phyloP scores from a whole-genome alignment of 2,888 invertebrate genomes.

The Calameuta idolon region DNA sequence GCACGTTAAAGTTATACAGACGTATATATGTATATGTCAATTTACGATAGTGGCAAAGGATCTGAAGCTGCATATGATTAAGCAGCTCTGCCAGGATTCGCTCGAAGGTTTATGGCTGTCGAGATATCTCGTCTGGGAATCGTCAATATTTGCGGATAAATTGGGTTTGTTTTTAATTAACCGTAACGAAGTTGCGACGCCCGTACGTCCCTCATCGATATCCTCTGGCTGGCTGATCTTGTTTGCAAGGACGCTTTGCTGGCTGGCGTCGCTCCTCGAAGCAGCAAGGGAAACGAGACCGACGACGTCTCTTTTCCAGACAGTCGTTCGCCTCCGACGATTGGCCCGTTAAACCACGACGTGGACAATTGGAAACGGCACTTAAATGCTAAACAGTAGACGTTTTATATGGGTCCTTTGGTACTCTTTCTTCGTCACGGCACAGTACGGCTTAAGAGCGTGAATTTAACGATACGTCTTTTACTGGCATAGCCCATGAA shows the following conservation, averaged over 20 bases:
- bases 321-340: neutral
- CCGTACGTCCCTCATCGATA: neutral
- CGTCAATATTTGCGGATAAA: neutral
- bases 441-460: constrained; percentile 26
- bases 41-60: neutral
- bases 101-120: neutral
- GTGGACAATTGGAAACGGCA: constrained; percentile 20
- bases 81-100: neutral
- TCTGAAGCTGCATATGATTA: neutral
- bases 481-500: constrained; percentile 16
- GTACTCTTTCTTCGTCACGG: constrained; percentile 13
- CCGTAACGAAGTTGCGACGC: neutral
- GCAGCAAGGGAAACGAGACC: neutral
- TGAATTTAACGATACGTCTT: constrained; percentile 32
- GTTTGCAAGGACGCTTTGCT: neutral
- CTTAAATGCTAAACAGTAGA: constrained; percentile 22
- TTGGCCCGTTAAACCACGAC: constrained; percentile 16
- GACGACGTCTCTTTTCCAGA: neutral
- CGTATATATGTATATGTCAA: too few relatives aligned
- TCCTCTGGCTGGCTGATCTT: too few relatives aligned
- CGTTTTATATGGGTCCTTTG: constrained; percentile 20
- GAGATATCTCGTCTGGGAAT: neutral
- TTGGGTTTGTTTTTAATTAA: neutral
- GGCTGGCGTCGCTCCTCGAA: neutral
- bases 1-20: neutral